These are phyloP conservation scores for Myrmecophaga tridactyla DNA, from an alignment of 2,113 vertebrate species.

Conservation along the genomic window DNA sequence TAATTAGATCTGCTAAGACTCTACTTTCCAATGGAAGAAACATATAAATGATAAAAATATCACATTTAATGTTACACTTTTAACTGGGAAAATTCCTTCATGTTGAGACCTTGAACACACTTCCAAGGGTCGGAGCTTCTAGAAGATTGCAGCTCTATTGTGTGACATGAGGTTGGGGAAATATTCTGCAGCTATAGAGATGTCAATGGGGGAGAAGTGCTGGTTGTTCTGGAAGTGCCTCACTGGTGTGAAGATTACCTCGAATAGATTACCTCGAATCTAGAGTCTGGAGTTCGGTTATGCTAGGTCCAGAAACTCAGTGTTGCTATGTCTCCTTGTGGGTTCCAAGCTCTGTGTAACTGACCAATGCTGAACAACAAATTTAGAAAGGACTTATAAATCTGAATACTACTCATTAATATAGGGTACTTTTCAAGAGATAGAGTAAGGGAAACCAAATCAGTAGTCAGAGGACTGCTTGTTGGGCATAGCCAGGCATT, in stretches of 20 bases:
- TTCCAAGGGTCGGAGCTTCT: not conserved
- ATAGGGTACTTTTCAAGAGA: not conserved
- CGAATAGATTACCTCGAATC: no score
- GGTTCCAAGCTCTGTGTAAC: not conserved
- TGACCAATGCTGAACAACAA: not conserved
- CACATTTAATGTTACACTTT: not conserved
- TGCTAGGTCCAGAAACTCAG: not conserved
- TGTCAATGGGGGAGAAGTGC: no score
- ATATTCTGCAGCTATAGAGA: not conserved
- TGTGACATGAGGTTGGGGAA: not conserved
- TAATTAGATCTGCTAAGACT: constrained; percentile 2
- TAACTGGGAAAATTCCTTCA: not conserved
- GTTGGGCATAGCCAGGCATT: not conserved
- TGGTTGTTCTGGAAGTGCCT: not conserved
- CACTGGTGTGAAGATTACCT: not conserved
- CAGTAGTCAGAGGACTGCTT: not conserved
- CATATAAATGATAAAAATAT: not conserved
- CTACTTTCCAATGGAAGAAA: constrained; percentile 11
- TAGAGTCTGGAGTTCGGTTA: not conserved
- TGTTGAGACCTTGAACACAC: not conserved
- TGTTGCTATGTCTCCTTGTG: not conserved
- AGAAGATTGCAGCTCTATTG: not conserved
- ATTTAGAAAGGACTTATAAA: not conserved
- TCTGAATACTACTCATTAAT: not conserved
- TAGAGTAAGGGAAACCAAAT: not conserved